Evolutionary conservation across 1,140 invertebrate species (phyloP), one percentile per base, ranked within the genome.

Genomic region (Wasmannia auropunctata): DNA sequence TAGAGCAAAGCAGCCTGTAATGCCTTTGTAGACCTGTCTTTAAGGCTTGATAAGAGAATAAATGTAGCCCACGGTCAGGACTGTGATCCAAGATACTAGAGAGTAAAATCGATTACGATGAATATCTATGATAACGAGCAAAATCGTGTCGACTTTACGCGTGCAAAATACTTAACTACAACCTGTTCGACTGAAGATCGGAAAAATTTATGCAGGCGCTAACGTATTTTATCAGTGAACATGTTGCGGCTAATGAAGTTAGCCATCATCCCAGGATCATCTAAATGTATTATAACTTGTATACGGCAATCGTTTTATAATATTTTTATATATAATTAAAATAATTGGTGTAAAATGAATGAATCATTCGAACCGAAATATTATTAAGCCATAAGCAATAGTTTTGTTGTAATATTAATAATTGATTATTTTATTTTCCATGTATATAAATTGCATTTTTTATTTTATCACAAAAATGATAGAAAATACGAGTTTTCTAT

Each of bases 1-100:
- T 74, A 67, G n/a, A 49, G 62, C 11, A 43, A 58, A 54, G 37
- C 11, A 4, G 43, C 22, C 51, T 43, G 43, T 70, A 88, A 88
- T 70, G 54, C 46, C 56, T 51, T 31, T 37, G 51, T 62, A 43
- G 19, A 22, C 22, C 25, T 40, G 5, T 76, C 56, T 88, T 88
- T 79, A 88, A 28, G 14, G 34, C 49, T 88, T 43, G 49, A 85
- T 74, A 88, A 87, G 83, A n/a, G 70, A 56, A 43, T 75, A 70
- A 67, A 43, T 51, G 31, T 14, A 43, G 60, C 25, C 7, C 25
- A 46, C 0, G 37, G 16, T 22, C 11, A 67, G 25, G 11, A 81
- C 0, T 65, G 43, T n/a, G n/a, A n/a, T 65, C 11, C 10, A 22
- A 3, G 37, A 81, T 54, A 22, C n/a, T 56, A 34, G 3, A 28